Evolutionary conservation across 2,797 vertebrate species (phyloP).

Genomic region (Oryzias sinensis): DNA sequence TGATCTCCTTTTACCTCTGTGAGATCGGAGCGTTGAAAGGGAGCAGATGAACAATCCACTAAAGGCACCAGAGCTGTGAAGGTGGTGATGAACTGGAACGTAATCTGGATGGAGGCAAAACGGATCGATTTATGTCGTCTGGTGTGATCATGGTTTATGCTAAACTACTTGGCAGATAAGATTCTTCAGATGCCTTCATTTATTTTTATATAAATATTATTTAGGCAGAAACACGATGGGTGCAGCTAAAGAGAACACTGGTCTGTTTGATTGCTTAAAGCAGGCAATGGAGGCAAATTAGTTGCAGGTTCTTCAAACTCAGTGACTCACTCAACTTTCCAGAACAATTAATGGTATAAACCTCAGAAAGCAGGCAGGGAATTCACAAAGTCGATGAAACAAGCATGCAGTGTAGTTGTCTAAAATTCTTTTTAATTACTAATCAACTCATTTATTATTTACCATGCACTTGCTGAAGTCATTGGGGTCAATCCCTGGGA

Average conservation of each 20-base stretch:
- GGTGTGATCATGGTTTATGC: conserved; percentile 19
- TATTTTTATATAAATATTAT: conserved; percentile 46
- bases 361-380: conserved; percentile 23
- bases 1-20: conserved; percentile 81
- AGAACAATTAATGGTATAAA: conserved; percentile 58
- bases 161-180: conserved; percentile 40
- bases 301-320: conserved; percentile 58
- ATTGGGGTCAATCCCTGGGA: conserved; percentile 96
- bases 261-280: conserved; percentile 52
- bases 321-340: conserved; percentile 56
- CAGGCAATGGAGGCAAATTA: conserved; percentile 40
- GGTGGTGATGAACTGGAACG: conserved; percentile 98
- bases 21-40: conserved; percentile 86
- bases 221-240: conserved; percentile 44
- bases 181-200: conserved; percentile 36
- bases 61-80: conserved; percentile 99
- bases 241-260: conserved; percentile 28
- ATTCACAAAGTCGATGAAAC: conserved; percentile 45
- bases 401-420: conserved; percentile 42
- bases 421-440: conserved; percentile 52
- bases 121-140: conserved; percentile 41
- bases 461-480: conserved; percentile 99
- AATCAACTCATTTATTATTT: conserved; percentile 63
- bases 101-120: conserved; percentile 81
- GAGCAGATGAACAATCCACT: conserved; percentile 93